Conservation (phyloP, 2,113 vertebrate genomes). For the Dendrocopos noguchii region DNA sequence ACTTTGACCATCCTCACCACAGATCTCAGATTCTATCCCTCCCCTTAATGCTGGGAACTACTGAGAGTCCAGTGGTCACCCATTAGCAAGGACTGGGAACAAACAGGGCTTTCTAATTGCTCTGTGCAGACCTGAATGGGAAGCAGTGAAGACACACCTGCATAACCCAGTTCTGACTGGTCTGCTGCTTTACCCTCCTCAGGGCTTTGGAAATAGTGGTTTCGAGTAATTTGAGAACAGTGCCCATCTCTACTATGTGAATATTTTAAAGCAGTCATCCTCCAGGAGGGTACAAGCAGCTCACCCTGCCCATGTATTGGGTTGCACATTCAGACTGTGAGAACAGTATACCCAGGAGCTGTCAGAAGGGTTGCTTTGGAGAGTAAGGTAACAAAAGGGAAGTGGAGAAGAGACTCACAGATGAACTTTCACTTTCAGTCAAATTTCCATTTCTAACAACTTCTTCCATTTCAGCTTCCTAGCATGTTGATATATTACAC, state of each 20-base stretch:
- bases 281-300: slow-evolving; percentile 15
- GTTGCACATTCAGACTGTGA: slow-evolving; percentile 14
- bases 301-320: not conserved
- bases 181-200: not conserved
- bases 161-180: not conserved
- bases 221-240: slow-evolving; percentile 39
- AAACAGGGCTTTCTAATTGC: not conserved
- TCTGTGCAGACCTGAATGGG: not conserved
- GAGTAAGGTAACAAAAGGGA: not conserved
- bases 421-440: slow-evolving; percentile 56
- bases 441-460: slow-evolving; percentile 63
- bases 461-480: slow-evolving; percentile 43
- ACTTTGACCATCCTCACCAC: not conserved
- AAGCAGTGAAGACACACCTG: not conserved
- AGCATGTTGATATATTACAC: slow-evolving; percentile 35
- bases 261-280: slow-evolving; percentile 51
- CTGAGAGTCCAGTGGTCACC: not conserved
- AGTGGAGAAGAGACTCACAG: slow-evolving; percentile 1
- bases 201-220: not conserved
- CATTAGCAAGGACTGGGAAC: not conserved
- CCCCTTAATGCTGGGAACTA: not conserved
- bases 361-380: not conserved
- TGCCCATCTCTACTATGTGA: slow-evolving; percentile 9
- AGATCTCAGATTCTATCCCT: not conserved
- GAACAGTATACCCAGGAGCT: not conserved